Conservation (phyloP, 1,140 invertebrate species). For the Rhagoletis pomonella region DNA sequence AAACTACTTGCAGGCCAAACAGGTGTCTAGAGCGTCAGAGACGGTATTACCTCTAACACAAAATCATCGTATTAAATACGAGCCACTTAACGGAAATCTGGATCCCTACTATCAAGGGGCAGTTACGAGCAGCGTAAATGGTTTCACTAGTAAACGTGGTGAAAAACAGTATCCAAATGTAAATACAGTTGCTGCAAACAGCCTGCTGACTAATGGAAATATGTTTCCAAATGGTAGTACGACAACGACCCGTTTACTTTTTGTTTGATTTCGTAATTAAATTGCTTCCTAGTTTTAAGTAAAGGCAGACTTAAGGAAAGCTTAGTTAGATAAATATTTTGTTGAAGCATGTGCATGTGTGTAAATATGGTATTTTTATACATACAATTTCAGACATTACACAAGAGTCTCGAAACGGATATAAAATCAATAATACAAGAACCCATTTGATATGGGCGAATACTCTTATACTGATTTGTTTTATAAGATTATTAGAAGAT, state of each 20-base stretch:
- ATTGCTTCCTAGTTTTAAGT: neutral
- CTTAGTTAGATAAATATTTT: slow-evolving; percentile 34
- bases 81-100: slow-evolving; percentile 62
- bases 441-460: too few species aligned
- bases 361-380: slow-evolving; percentile 38
- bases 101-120: slow-evolving; percentile 66
- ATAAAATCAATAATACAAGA: neutral
- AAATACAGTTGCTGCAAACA: slow-evolving; percentile 60
- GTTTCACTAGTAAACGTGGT: slow-evolving; percentile 58
- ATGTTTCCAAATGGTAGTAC: slow-evolving; percentile 67
- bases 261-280: slow-evolving; percentile 63
- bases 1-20: slow-evolving; percentile 63
- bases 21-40: slow-evolving; percentile 61
- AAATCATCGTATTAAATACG: slow-evolving; percentile 66
- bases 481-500: too few species aligned
- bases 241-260: slow-evolving; percentile 67
- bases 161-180: slow-evolving; percentile 30
- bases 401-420: neutral
- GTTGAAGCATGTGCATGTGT: slow-evolving; percentile 9
- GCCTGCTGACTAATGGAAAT: slow-evolving; percentile 66
- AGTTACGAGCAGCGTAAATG: slow-evolving; percentile 64
- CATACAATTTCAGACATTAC: neutral
- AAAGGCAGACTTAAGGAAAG: neutral
- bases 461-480: too few species aligned
- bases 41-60: slow-evolving; percentile 63